Evolutionary conservation across 2,888 invertebrate genomes (phyloP).

Genomic region (Darwinula stevensoni): DNA sequence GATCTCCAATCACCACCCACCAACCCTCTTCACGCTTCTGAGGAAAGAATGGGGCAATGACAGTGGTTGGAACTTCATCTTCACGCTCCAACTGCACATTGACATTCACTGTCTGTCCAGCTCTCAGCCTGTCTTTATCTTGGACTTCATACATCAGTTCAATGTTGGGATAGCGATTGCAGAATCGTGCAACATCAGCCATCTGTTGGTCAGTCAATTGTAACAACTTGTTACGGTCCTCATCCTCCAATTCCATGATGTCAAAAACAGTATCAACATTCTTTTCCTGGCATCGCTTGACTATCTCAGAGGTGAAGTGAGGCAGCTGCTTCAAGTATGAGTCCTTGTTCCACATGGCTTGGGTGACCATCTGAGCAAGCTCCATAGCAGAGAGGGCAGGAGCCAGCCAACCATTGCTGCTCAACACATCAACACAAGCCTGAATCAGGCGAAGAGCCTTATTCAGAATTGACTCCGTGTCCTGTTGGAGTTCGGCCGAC

Average conservation of each 20-base stretch:
- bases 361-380: conserved; percentile 96
- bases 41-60: conserved; percentile 93
- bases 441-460: conserved; percentile 25
- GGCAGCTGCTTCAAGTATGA: conserved; percentile 88
- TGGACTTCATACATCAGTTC: conserved; percentile 74
- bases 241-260: conserved; percentile 78
- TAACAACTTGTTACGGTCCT: conserved; percentile 40
- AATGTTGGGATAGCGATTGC: conserved; percentile 94
- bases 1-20: conserved; percentile 98
- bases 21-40: conserved; percentile 28
- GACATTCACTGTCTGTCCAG: conserved; percentile 62
- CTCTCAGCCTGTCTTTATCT: conserved; percentile 40
- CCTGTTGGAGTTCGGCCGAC: conserved; percentile 83
- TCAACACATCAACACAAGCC: conserved; percentile 74
- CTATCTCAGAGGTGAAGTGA: conserved; percentile 62
- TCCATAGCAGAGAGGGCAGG: conserved; percentile 99
- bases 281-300: conserved; percentile 70
- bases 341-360: conserved; percentile 99
- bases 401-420: conserved; percentile 88
- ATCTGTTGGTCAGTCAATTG: conserved; percentile 44
- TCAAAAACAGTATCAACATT: conserved; percentile 77
- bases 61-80: conserved; percentile 84
- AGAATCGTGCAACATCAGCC: conserved; percentile 94
- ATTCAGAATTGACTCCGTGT: conserved; percentile 64
- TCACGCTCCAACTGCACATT: conserved; percentile 77